Evolutionary conservation across 2,113 vertebrate species (phyloP), one percentile per base, ranked within the genome.

Genomic region (Bufo gargarizans): DNA sequence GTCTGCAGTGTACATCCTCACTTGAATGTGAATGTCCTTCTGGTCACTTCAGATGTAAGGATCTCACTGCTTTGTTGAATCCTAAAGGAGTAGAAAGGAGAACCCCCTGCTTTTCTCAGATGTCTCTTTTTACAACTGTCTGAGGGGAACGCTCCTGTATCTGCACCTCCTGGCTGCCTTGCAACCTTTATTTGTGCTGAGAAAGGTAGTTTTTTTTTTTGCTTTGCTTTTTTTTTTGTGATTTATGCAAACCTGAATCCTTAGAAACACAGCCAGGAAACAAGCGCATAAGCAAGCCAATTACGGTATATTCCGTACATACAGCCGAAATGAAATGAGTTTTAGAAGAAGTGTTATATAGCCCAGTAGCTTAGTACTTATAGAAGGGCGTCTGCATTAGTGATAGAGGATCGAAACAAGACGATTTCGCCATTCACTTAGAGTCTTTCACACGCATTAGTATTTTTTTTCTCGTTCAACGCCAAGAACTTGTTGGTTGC

Each of bases 261-360:
- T 80, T 33, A 11, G n/a, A 80, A 59, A 43, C 45, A 45, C 33
- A 82, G 53, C 45, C 79, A 81, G 79, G 33, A 58, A 56, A 80
- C n/a, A 9, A 33, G 22, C 16, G 9, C n/a, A 13, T 83, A 83
- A 53, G 45, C 19, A 13, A 83, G 47, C 43, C 45, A 67, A 63
- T 83, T 50, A 53, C 33, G 33, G 33, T 33, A 33, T 9, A 58
- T 9, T 22, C 12, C 19, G 9, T 67, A 17, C 16, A 81, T 19
- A 8, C 78, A 59, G 17, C 63, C 55, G 47, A 11, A 69, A 63
- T 69, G 3, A 5, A 67, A 67, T n/a, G 58, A 7, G 22, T 47
- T 81, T 81, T 43, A 81, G 56, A 81, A 61, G 79, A 81, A 16
- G 13, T 81, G 56, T 81, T 81, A 81, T 33, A 33, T 80, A 80